Evolutionary conservation across 2,797 vertebrate genomes (phyloP).

Genomic region (Peromyscus nudipes): DNA sequence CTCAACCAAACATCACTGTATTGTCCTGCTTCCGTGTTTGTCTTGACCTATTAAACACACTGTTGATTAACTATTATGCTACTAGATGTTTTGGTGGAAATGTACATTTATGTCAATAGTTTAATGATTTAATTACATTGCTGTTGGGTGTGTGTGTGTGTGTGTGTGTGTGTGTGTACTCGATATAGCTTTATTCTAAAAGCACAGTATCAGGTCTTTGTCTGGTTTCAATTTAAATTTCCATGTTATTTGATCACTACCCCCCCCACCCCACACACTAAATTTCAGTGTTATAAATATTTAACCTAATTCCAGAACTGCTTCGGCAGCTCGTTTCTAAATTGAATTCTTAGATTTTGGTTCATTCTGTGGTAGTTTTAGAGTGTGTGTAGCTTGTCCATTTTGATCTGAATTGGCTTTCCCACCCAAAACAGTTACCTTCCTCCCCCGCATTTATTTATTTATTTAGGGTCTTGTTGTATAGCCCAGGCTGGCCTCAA

Average conservation of each 20-base stretch:
- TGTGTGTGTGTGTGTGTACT: not conserved
- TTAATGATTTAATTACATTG: conserved; percentile 33
- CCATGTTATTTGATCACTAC: not conserved
- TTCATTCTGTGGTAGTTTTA: not conserved
- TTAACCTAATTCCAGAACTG: conserved; percentile 32
- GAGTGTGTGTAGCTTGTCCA: not conserved
- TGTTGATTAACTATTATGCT: conserved; percentile 43
- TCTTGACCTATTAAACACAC: conserved; percentile 43
- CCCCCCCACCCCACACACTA: not conserved
- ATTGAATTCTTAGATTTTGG: not conserved
- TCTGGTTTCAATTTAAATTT: conserved; percentile 43
- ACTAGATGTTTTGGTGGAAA: conserved; percentile 23
- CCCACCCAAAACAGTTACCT: not conserved
- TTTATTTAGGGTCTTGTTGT: not conserved
- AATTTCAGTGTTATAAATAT: conserved; percentile 42
- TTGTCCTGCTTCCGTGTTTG: conserved; percentile 44
- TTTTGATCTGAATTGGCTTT: not conserved
- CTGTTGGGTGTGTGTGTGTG: not conserved
- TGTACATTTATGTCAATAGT: conserved; percentile 4
- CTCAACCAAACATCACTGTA: conserved; percentile 6
- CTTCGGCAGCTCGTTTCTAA: conserved; percentile 44
- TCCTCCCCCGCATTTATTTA: not conserved
- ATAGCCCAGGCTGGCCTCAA: not conserved
- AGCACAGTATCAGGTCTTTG: not conserved
- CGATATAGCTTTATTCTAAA: conserved; percentile 13